phyloP scores from a whole-genome alignment of 1,140 invertebrate species.

The Meloidogyne chitwoodi region DNA sequence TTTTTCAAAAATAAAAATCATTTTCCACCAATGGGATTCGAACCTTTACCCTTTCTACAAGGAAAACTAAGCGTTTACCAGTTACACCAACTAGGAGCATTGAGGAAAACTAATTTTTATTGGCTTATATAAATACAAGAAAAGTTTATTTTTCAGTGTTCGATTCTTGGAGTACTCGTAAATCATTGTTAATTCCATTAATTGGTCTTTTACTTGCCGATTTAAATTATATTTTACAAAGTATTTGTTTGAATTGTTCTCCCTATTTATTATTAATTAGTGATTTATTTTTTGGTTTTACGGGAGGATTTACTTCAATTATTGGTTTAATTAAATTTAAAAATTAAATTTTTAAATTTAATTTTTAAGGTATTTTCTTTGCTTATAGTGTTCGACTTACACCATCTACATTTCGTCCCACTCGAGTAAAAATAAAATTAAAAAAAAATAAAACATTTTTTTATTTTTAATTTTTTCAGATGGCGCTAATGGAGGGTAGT shows the following conservation, averaged over 20 bases:
- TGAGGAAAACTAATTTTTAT: too few relatives aligned
- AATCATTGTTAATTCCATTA: slow-evolving; percentile 47
- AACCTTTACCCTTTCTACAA: too few relatives aligned
- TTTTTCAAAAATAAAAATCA: too few relatives aligned
- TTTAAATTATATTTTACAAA: slow-evolving; percentile 50
- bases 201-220: slow-evolving; percentile 45
- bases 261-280: slow-evolving; percentile 47
- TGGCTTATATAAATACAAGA: too few relatives aligned
- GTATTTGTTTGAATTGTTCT: slow-evolving; percentile 34
- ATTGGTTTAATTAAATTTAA: slow-evolving; percentile 31
- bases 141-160: slow-evolving; percentile 39
- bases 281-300: slow-evolving; percentile 48
- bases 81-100: too few relatives aligned
- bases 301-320: slow-evolving; percentile 49
- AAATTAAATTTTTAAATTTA: not conserved
- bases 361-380: slow-evolving; percentile 32
- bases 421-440: slow-evolving; percentile 8
- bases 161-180: slow-evolving; percentile 42
- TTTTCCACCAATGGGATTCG: too few relatives aligned
- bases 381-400: slow-evolving; percentile 34
- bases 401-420: slow-evolving; percentile 20
- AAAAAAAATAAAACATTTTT: not conserved
- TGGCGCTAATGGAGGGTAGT: slow-evolving; percentile 39
- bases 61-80: too few relatives aligned
- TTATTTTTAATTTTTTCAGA: not conserved